These are phyloP conservation scores for Sebastes hubbsi DNA, from an alignment of 2,797 vertebrate species.

Conservation along the genomic window DNA sequence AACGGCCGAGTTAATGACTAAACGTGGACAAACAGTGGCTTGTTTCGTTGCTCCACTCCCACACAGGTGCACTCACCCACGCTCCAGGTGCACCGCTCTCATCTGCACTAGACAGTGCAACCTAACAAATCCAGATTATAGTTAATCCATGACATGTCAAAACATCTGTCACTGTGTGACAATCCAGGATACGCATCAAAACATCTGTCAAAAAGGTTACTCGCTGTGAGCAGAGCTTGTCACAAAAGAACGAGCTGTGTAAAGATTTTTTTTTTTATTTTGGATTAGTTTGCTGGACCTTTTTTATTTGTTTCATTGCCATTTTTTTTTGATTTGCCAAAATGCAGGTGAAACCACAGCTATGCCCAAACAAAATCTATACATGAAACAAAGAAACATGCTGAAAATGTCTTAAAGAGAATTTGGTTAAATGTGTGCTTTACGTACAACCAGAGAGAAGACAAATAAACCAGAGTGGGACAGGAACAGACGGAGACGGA, in stretches of 20 bases:
- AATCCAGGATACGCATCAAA: slow-evolving; percentile 48
- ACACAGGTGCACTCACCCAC: slow-evolving; percentile 72
- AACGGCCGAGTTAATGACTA: slow-evolving; percentile 49
- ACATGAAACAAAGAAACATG: neutral
- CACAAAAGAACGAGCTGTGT: slow-evolving; percentile 7
- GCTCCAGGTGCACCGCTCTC: slow-evolving; percentile 73
- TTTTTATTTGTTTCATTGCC: neutral
- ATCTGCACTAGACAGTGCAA: slow-evolving; percentile 58
- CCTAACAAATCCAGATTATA: slow-evolving; percentile 68
- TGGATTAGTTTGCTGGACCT: neutral
- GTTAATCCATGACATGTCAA: slow-evolving; percentile 70
- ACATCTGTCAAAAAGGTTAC: slow-evolving; percentile 46
- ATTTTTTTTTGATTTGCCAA: neutral
- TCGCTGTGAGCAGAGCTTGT: neutral
- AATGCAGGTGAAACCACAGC: neutral
- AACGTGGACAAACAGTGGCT: slow-evolving; percentile 62
- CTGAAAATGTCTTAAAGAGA: neutral
- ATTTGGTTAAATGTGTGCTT: neutral
- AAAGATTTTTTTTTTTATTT: neutral
- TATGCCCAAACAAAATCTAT: neutral
- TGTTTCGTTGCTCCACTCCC: slow-evolving; percentile 55
- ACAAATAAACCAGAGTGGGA: neutral
- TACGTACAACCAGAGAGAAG: neutral
- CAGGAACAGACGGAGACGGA: neutral
- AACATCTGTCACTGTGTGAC: slow-evolving; percentile 73